A percentile compares a stretch with the other conserved stretches of the same genome.
phyloP scores from a whole-genome alignment of 2,888 invertebrate species.

The Vanessa cardui region DNA sequence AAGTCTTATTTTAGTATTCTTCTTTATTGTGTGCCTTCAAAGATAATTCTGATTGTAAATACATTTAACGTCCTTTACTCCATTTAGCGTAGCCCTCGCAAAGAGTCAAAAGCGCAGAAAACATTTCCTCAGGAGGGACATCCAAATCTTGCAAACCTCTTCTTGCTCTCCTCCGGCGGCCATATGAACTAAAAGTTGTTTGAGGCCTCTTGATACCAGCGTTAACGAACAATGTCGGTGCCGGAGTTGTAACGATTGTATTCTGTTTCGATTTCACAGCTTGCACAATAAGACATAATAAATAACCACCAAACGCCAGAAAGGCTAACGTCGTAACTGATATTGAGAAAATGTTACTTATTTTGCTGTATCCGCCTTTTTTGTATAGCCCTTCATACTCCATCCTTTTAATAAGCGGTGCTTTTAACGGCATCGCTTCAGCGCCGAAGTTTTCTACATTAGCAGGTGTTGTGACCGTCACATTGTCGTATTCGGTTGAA shows the following conservation, averaged over 20 bases:
- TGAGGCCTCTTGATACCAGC: constrained; percentile 73
- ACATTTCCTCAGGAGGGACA: constrained; percentile 74
- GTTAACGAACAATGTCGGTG: constrained; percentile 65
- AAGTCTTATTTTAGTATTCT: too few relatives aligned
- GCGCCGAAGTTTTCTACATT: constrained; percentile 66
- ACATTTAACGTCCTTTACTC: constrained; percentile 52
- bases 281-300: constrained; percentile 89
- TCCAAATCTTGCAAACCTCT: constrained; percentile 50
- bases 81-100: constrained; percentile 83
- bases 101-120: constrained; percentile 74
- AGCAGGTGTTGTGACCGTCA: constrained; percentile 53
- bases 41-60: background rate
- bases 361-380: constrained; percentile 82
- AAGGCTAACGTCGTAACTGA: constrained; percentile 91
- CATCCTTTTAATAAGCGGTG: constrained; percentile 62
- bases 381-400: constrained; percentile 75
- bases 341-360: constrained; percentile 89
- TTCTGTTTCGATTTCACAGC: constrained; percentile 86
- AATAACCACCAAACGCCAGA: constrained; percentile 92
- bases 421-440: constrained; percentile 70
- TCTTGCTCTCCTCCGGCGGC: constrained; percentile 55
- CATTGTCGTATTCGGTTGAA: constrained; percentile 56
- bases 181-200: constrained; percentile 66
- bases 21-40: too few relatives aligned
- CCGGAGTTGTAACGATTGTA: constrained; percentile 54